Base-by-base conservation (phyloP, 1,140 invertebrate species). In the Papilio polytes region DNA sequence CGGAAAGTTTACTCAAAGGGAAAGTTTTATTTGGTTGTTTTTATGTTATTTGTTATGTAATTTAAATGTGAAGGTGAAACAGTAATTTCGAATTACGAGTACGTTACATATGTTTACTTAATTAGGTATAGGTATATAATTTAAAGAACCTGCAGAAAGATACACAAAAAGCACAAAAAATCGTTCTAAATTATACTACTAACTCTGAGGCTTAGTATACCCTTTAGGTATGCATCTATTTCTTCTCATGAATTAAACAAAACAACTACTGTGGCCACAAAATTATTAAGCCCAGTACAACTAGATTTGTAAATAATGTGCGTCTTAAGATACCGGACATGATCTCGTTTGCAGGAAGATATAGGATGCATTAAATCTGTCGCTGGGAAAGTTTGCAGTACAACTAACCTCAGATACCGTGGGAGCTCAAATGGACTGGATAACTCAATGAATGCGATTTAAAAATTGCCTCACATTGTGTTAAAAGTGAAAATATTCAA, bases 11-110 rank as follows among this genome's bases (percentile, higher is more conserved):
- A 6, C 13, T 70, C 12, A 6, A 36, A 70, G 63, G 22, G 63
- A 70, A 70, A 70, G 63, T 70, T 31, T 31, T 12, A 4, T 31
- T 70, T 15, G 12, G 59, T 31, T 70, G 26, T 12, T 66, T 59
- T 66, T 66, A 26, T 13, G 13, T 66, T 66, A 66, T 66, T 31
- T 66, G 22, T 70, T 70, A 70, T 26, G 63, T 31, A 70, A 36
- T 15, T 31, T 31, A 70, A 31, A 31, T 31, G 22, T 70, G 22
- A 70, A 31, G 63, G 22, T 2, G 13, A 56, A 56, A 56, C 51
- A n/a, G 51, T n/a, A 20, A 56, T 56, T n/a, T 56, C 53, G 53
- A 56, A 56, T 20, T 56, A 51, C 48, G 48, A 51, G n/a, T 56
- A 56, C 18, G 53, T 56, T 51, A 63, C 59, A 63, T 12, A 22